Evolutionary conservation across 35 echinoderm and acorn worm species (phyloP).

Genomic region (Apostichopus parvimensis): DNA sequence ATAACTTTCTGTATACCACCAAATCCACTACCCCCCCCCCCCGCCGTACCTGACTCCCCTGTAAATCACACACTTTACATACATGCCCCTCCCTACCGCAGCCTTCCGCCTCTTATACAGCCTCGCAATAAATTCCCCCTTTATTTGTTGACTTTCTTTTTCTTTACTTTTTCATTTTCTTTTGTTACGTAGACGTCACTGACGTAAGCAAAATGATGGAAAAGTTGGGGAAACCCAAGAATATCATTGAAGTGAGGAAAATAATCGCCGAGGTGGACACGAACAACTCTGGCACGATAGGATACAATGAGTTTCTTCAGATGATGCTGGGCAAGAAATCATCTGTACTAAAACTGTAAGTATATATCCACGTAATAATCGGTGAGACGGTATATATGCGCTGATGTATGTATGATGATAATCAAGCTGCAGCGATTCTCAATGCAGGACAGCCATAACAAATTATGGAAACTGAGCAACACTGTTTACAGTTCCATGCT

Average conservation of each 20-base stretch:
- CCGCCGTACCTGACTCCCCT: too few species aligned
- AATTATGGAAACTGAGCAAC: too few species aligned
- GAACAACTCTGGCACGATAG: constrained; percentile 86
- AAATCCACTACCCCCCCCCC: background rate
- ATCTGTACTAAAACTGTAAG: constrained; percentile 86
- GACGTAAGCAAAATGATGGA: constrained; percentile 93
- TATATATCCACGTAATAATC: background rate
- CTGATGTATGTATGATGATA: too few species aligned
- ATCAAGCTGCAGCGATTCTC: too few species aligned
- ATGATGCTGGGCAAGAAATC: constrained; percentile 98
- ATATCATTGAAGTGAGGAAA: constrained; percentile 79
- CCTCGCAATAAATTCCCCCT: too few species aligned
- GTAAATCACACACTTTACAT: too few species aligned
- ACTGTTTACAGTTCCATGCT: too few species aligned
- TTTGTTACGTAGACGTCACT: constrained; percentile 48
- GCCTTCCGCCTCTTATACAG: too few species aligned
- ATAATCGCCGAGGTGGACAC: constrained; percentile 94
- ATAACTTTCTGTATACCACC: background rate
- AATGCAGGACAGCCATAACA: too few species aligned
- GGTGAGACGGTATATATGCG: too few species aligned
- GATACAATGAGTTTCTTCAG: constrained; percentile 81
- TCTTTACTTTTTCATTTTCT: background rate
- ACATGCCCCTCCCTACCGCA: too few species aligned
- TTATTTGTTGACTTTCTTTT: background rate
- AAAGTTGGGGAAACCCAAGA: constrained; percentile 91